phyloP scores from a whole-genome alignment of 2,888 invertebrate species.

The Leistus spinibarbis region DNA sequence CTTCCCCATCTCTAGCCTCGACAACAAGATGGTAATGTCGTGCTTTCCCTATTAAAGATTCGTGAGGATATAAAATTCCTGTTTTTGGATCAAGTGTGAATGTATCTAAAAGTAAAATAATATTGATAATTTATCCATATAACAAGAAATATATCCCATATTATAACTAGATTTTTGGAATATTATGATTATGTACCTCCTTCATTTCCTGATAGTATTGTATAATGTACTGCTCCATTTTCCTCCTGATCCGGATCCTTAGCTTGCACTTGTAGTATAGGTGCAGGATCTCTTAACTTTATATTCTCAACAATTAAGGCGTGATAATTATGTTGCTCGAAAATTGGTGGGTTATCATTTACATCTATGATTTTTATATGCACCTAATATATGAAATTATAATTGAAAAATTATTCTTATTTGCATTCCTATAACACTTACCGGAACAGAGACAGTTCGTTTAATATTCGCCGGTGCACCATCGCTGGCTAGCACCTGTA shows the following conservation, averaged over 20 bases:
- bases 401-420: conserved; percentile 19
- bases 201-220: conserved; percentile 71
- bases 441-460: conserved; percentile 76
- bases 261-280: conserved; percentile 81
- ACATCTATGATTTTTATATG: conserved; percentile 79
- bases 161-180: not conserved
- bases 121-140: not conserved
- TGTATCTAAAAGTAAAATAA: conserved; percentile 61
- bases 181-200: conserved; percentile 61
- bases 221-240: conserved; percentile 78
- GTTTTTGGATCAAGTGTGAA: conserved; percentile 77
- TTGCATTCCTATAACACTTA: conserved; percentile 55
- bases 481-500: conserved; percentile 83
- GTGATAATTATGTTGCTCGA: conserved; percentile 77
- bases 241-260: conserved; percentile 80
- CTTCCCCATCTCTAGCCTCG: conserved; percentile 78
- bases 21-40: conserved; percentile 59
- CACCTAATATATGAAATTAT: conserved; percentile 58
- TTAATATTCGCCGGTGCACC: conserved; percentile 73
- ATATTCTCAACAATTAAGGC: conserved; percentile 85
- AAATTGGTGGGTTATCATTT: conserved; percentile 88
- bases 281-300: conserved; percentile 78
- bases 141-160: not conserved
- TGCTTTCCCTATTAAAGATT: conserved; percentile 70
- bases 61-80: conserved; percentile 82